Conservation (phyloP, 2,888 invertebrate species). For the Sinopyrophorus schimmeli region DNA sequence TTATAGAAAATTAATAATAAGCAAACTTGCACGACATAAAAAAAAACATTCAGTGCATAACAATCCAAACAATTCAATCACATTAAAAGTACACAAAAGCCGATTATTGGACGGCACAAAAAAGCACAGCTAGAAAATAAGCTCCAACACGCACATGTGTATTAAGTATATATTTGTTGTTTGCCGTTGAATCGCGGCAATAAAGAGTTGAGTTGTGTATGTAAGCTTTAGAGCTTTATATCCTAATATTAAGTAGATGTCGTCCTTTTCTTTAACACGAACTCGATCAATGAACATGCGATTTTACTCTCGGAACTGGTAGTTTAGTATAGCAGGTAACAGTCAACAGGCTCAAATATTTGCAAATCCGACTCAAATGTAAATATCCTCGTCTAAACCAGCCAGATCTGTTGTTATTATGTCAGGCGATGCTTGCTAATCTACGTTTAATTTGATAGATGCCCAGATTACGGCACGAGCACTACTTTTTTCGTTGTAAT, state of each 20-base stretch:
- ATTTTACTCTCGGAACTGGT: constrained; percentile 31
- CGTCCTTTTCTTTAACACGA: constrained; percentile 20
- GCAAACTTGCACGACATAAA: constrained; percentile 6
- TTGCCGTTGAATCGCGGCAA: constrained; percentile 36
- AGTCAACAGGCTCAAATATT: constrained; percentile 50
- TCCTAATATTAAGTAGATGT: constrained; percentile 12
- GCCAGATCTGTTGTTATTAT: constrained; percentile 46
- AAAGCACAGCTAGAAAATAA: constrained; percentile 34
- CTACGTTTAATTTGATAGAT: constrained; percentile 39
- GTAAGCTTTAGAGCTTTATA: constrained; percentile 17
- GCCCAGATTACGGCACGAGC: constrained; percentile 18
- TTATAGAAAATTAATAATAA: constrained; percentile 18
- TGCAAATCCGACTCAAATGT: constrained; percentile 49
- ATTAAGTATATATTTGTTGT: constrained; percentile 39
- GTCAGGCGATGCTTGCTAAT: constrained; percentile 40
- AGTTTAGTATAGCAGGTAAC: constrained; percentile 43
- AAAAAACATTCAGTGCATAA: constrained; percentile 18
- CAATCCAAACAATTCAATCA: constrained; percentile 22
- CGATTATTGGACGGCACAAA: constrained; percentile 26
- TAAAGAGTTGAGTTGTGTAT: constrained; percentile 30
- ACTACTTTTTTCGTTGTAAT: constrained; percentile 10
- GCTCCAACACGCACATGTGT: constrained; percentile 37
- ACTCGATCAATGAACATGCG: constrained; percentile 22
- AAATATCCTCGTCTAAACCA: constrained; percentile 47
- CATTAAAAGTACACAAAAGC: constrained; percentile 26